Percentiles rank a stretch among this genome's conserved stretches.
Conservation (phyloP, 2,797 vertebrate genomes). For the Alauda arvensis region DNA sequence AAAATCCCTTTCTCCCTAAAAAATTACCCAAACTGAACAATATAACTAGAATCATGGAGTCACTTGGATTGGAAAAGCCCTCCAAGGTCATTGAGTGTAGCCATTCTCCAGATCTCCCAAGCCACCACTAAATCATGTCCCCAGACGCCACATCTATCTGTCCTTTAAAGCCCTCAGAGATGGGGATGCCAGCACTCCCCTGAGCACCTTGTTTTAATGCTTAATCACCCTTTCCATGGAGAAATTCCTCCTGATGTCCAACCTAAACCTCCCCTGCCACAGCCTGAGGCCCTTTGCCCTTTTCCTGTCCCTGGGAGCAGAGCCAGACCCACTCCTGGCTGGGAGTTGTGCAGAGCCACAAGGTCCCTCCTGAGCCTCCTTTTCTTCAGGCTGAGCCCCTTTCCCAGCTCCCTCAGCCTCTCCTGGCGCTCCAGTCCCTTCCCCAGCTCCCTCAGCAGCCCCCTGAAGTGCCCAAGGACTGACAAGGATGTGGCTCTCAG, state of each 20-base stretch:
- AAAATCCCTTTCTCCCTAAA: neutral
- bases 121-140: neutral
- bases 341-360: neutral
- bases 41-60: fast-evolving
- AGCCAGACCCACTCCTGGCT: fast-evolving
- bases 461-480: neutral
- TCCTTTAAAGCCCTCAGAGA: neutral
- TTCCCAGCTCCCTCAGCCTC: neutral
- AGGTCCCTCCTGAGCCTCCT: neutral
- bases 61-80: neutral
- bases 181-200: neutral
- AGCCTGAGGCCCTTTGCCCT: fast-evolving
- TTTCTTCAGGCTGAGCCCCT: neutral
- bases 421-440: no score
- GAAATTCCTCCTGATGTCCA: neutral
- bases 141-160: neutral
- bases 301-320: neutral
- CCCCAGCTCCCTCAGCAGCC: no score
- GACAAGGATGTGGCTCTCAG: neutral
- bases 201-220: neutral
- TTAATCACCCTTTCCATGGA: neutral
- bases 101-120: neutral
- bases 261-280: fast-evolving
- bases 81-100: fast-evolving
- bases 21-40: neutral